These are phyloP conservation scores for Stegastes partitus DNA, from an alignment of 2,113 vertebrate genomes.

Conservation along the genomic window DNA sequence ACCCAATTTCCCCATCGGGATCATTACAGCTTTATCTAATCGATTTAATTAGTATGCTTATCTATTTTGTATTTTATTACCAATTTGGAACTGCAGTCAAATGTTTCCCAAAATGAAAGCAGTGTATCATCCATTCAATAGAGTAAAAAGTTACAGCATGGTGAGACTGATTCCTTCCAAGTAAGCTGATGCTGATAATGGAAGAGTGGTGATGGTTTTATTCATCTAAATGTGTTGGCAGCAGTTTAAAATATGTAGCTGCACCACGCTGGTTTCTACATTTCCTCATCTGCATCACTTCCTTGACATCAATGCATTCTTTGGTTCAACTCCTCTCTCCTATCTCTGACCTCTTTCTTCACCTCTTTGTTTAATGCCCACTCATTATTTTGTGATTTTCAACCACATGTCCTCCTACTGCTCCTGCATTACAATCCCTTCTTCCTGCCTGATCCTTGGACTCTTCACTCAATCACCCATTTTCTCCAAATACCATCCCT, in stretches of 20 bases:
- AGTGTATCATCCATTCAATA: background rate
- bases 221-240: background rate
- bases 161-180: background rate
- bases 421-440: background rate
- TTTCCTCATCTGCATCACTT: constrained; percentile 14
- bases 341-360: background rate
- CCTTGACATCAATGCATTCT: background rate
- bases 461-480: background rate
- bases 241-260: background rate
- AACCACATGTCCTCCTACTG: background rate
- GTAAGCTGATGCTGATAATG: constrained; percentile 1
- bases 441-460: background rate
- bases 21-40: constrained; percentile 37
- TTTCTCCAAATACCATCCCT: background rate
- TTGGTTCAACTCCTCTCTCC: constrained; percentile 24
- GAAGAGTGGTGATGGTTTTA: background rate
- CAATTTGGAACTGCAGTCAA: constrained; percentile 11
- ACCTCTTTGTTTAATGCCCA: background rate
- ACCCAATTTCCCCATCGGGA: background rate
- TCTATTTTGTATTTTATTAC: constrained; percentile 23
- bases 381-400: background rate
- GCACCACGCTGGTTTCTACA: background rate
- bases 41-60: constrained; percentile 13
- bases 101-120: background rate
- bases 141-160: background rate